Evolutionary conservation across 2,888 invertebrate genomes (phyloP).

Genomic region (Onthophagus sagittarius): DNA sequence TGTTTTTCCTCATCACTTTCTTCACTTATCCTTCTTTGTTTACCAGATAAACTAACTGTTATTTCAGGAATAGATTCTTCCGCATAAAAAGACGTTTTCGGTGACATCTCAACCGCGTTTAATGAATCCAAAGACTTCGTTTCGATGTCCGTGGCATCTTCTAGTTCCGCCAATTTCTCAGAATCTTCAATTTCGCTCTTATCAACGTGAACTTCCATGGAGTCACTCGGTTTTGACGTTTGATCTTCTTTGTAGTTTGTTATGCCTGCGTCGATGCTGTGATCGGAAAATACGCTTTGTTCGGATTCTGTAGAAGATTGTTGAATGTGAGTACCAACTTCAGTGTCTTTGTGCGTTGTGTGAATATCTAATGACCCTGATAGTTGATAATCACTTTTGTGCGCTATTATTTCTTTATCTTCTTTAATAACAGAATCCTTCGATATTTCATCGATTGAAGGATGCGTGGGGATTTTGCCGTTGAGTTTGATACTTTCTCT

Average conservation of each 20-base stretch:
- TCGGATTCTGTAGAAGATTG: slow-evolving; percentile 40
- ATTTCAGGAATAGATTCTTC: slow-evolving; percentile 46
- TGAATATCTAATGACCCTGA: slow-evolving; percentile 31
- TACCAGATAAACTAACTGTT: slow-evolving; percentile 46
- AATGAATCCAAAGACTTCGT: slow-evolving; percentile 41
- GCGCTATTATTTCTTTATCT: slow-evolving; percentile 27
- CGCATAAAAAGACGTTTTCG: slow-evolving; percentile 33
- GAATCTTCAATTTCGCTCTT: slow-evolving; percentile 52
- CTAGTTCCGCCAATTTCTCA: slow-evolving; percentile 49
- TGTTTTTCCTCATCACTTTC: slow-evolving; percentile 44
- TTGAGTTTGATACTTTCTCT: slow-evolving; percentile 14
- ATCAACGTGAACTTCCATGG: slow-evolving; percentile 52
- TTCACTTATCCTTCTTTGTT: slow-evolving; percentile 47
- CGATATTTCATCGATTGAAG: background rate
- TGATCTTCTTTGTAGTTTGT: slow-evolving; percentile 28
- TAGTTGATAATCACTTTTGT: slow-evolving; percentile 31
- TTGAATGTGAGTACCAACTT: slow-evolving; percentile 33
- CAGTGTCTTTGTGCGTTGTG: slow-evolving; percentile 38
- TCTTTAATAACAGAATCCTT: slow-evolving; percentile 17
- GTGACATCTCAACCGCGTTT: slow-evolving; percentile 35
- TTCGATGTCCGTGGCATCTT: slow-evolving; percentile 45
- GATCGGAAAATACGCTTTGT: slow-evolving; percentile 39
- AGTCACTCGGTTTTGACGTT: slow-evolving; percentile 46
- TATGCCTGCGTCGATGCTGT: slow-evolving; percentile 22
- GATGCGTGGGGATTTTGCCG: slow-evolving; percentile 4